Conservation (phyloP, 1,140 invertebrate genomes). For the Platyscapa corneri region DNA sequence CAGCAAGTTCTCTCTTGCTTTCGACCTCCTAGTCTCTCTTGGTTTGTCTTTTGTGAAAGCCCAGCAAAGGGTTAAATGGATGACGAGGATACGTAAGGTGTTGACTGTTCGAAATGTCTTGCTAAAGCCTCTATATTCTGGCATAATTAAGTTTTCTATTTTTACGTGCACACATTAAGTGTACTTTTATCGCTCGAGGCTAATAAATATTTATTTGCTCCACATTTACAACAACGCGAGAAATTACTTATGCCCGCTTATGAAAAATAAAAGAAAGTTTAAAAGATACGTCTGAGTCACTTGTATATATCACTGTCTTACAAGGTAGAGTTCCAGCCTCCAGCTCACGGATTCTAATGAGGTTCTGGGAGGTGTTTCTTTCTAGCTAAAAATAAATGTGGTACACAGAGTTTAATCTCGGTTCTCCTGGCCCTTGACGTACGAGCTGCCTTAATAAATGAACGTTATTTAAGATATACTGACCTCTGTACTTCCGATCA, state of each 20-base stretch:
- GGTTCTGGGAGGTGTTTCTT: slow-evolving; percentile 7
- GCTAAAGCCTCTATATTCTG: not conserved
- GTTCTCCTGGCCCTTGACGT: not conserved
- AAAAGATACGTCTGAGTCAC: not conserved
- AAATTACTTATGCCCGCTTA: not conserved
- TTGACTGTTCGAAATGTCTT: not conserved
- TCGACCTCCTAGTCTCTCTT: not conserved
- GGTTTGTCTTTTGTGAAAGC: not conserved
- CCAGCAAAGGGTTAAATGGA: not conserved
- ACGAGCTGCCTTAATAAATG: slow-evolving; percentile 13
- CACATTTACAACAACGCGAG: not conserved
- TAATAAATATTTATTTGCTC: not conserved
- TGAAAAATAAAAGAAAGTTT: not conserved
- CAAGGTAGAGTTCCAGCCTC: not conserved
- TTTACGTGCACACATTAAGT: not conserved
- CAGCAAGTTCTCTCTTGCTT: not conserved
- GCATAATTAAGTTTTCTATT: not conserved
- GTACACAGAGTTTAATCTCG: not conserved
- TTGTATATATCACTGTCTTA: not conserved
- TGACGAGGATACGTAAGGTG: not conserved
- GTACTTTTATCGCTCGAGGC: not conserved
- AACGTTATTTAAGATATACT: slow-evolving; percentile 1
- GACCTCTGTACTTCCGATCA: not conserved
- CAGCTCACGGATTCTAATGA: slow-evolving; percentile 6
- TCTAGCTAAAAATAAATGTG: not conserved